Percentiles rank a stretch among this genome's conserved stretches.
Evolutionary conservation across 2,113 vertebrate genomes (phyloP).

Genomic region (Urocitellus parryii): DNA sequence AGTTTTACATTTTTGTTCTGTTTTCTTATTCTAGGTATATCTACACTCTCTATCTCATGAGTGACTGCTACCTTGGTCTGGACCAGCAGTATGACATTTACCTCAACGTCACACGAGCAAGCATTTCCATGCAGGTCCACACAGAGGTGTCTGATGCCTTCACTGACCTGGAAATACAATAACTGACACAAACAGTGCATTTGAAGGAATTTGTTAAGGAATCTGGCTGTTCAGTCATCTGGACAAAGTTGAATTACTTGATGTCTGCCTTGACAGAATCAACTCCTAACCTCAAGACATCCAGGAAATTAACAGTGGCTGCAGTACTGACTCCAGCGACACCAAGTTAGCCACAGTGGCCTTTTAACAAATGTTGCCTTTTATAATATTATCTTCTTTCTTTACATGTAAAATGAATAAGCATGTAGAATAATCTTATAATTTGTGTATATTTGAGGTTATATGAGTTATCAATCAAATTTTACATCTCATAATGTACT

Average conservation of each 20-base stretch:
- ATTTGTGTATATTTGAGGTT: conserved; percentile 69
- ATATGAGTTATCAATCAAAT: conserved; percentile 62
- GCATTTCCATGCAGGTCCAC: conserved; percentile 88
- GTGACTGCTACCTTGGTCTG: conserved; percentile 98
- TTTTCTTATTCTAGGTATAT: conserved; percentile 90
- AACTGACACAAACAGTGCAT: conserved; percentile 63
- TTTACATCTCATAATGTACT: conserved; percentile 53
- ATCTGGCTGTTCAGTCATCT: conserved; percentile 71
- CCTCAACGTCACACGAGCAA: conserved; percentile 90
- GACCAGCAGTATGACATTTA: conserved; percentile 98
- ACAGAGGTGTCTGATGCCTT: conserved; percentile 85
- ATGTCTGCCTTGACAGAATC: too few relatives aligned
- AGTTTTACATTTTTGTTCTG: neutral
- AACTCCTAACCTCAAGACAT: conserved; percentile 77
- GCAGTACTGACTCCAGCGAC: conserved; percentile 79
- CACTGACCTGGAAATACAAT: conserved; percentile 80
- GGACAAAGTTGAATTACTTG: neutral
- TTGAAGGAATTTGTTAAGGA: conserved; percentile 70
- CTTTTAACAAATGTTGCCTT: conserved; percentile 85
- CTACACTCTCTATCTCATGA: conserved; percentile 98
- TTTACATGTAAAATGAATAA: conserved; percentile 72
- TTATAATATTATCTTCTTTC: conserved; percentile 77
- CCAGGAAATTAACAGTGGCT: conserved; percentile 75
- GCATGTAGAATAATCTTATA: conserved; percentile 59
- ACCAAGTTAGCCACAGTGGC: conserved; percentile 83